These are phyloP conservation scores for Orthosia gracilis DNA, from an alignment of 2,888 invertebrate genomes.

Conservation along the genomic window DNA sequence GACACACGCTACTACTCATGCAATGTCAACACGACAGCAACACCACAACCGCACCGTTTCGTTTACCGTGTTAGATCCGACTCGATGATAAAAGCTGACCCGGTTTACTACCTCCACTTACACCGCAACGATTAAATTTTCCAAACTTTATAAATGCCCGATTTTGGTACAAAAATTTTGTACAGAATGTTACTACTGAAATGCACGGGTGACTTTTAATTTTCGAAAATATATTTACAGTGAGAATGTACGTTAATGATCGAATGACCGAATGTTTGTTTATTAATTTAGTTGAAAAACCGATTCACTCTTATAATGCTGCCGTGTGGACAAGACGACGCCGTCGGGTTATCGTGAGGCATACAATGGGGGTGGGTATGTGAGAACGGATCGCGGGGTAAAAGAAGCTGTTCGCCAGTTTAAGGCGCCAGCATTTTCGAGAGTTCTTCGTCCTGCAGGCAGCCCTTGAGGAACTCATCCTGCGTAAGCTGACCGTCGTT, in stretches of 20 bases:
- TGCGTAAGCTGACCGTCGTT: slow-evolving; percentile 99
- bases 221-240: slow-evolving; percentile 62
- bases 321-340: slow-evolving; percentile 72
- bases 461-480: slow-evolving; percentile 99
- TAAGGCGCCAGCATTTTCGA: slow-evolving; percentile 98
- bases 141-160: slow-evolving; percentile 36
- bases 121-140: slow-evolving; percentile 50
- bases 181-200: slow-evolving; percentile 41
- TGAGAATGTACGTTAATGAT: slow-evolving; percentile 47
- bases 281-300: slow-evolving; percentile 19
- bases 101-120: slow-evolving; percentile 56
- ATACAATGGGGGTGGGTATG: slow-evolving; percentile 71
- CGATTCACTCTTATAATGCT: slow-evolving; percentile 53
- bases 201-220: slow-evolving; percentile 36
- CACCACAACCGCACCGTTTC: slow-evolving; percentile 54
- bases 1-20: slow-evolving; percentile 62
- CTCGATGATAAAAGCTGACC: slow-evolving; percentile 50
- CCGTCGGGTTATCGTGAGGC: slow-evolving; percentile 80
- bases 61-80: slow-evolving; percentile 58
- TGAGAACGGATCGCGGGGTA: slow-evolving; percentile 70
- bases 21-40: slow-evolving; percentile 75
- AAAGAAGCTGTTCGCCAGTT: slow-evolving; percentile 76
- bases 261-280: slow-evolving; percentile 32
- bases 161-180: slow-evolving; percentile 19
- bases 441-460: slow-evolving; percentile 98